Base-by-base conservation (phyloP, 2,113 vertebrate species). In the Bagarius yarrelli region DNA sequence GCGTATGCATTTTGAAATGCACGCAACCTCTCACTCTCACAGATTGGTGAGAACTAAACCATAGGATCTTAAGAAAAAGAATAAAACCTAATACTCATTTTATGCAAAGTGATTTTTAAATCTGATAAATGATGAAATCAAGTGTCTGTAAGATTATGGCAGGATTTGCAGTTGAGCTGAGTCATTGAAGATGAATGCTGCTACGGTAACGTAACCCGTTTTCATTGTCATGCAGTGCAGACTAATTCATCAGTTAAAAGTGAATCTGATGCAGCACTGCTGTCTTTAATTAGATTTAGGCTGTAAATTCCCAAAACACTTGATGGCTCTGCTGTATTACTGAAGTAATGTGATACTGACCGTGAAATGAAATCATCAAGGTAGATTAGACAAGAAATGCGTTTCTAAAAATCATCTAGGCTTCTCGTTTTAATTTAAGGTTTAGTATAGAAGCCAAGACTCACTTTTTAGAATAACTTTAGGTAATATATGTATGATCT, bases 241-340 rank as follows among this genome's bases (percentile, higher is more conserved):
- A 55, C 53, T 76, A 78, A 80, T 85, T 79, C 76, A 83, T 80
- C 69, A 81, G 74, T 81, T 79, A 76, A 70, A 79, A 69, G 60
- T 25, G 66, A 77, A 57, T 27, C 63, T 83, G 73, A 64, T 74
- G 64, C 81, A 79, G 76, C 57, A 59, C 40, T 79, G 75, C 60
- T 52, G 55, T 82, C 66, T 47, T 80, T 85, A 82, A 87, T 85
- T 83, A 87, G 76, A 79, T 78, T 66, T 56, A 66, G 67, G 61
- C 79, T 67, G 81, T 80, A 80, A 85, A 85, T 82, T 78, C 61
- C 78, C 30, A 50, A 55, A 72, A 71, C 59, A 40, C 76, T 82
- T 84, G 83, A 70, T 67, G 25, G 64, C 47, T 69, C 57, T 82
- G 70, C 18, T 23, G 77, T 67, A 30, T 63, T 78, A 69, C 80